Percentiles rank a stretch among this genome's conserved stretches.
phyloP scores from a whole-genome alignment of 2,888 invertebrate genomes.

The Troilus luridus region DNA sequence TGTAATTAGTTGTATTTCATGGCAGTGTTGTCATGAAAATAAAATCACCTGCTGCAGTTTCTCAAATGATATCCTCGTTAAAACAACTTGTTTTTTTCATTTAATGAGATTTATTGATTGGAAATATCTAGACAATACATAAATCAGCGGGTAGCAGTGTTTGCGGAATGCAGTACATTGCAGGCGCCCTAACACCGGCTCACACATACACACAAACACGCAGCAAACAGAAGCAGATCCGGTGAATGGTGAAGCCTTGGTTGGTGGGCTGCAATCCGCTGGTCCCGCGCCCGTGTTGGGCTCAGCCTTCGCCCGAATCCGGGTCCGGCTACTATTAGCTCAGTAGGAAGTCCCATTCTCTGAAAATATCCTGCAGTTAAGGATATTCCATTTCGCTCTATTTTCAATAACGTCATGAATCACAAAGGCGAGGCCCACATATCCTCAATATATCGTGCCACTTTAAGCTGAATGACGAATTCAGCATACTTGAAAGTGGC shows the following conservation, averaged over 20 bases:
- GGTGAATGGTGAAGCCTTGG: conserved; percentile 32
- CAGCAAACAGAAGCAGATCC: background rate
- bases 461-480: background rate
- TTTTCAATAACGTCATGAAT: conserved; percentile 36
- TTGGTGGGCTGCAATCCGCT: background rate
- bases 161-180: background rate
- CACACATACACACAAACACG: background rate
- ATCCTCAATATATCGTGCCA: background rate
- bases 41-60: no score
- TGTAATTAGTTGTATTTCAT: no score
- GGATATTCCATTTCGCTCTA: background rate
- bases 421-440: background rate
- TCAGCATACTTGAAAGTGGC: background rate
- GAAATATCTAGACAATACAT: background rate
- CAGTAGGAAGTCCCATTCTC: background rate
- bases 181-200: background rate
- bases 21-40: no score
- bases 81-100: background rate
- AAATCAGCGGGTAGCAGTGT: background rate
- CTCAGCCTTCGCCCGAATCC: conserved; percentile 29
- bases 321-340: conserved; percentile 6
- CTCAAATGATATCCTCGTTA: no score
- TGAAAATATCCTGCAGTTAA: background rate
- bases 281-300: background rate
- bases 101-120: background rate